Base-by-base conservation (phyloP, 2,113 vertebrate genomes). In the Thunnus thynnus region DNA sequence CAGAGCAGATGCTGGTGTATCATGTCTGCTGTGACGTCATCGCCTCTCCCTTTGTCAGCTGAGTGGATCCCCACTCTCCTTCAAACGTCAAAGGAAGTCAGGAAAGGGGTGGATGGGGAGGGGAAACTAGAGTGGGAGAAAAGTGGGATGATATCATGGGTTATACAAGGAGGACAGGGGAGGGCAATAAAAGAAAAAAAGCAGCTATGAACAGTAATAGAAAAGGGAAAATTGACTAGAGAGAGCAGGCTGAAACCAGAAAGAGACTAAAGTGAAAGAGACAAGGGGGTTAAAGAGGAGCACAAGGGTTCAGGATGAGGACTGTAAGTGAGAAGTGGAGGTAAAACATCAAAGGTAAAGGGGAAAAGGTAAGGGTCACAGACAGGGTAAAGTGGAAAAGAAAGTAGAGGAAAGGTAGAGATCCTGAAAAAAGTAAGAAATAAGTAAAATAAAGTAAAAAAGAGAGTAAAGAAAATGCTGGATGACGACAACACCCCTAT, bases 1-100 rank as follows among this genome's bases (percentile, higher is more conserved):
- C 89, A 86, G 78, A 92, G 91, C 93, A 94, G 92, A 93, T 92
- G 93, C 91, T 92, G 91, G 90, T 93, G 91, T 91, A 91, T 93
- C 90, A 88, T 83, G 89, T 93, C 85, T 91, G 87, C 79, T 84
- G 76, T 93, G 92, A 93, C 76, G 90, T 93, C 90, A 87, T 60
- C 72, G 62, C 74, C 84, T 90, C 87, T 91, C 87, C 74, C 79
- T 90, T 88, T 92, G 90, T 93, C 93, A 92, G 88, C 88, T 91
- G 90, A 92, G 89, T 89, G 89, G 90, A 91, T 91, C 85, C 88
- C 91, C 81, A 84, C 88, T 89, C 87, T 90, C 82, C 76, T 77
- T 80, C 88, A 90, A 84, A 93, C 78, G 84, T 81, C 85, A 91
- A 92, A 90, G 80, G 77, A 82, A 90, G 83, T 86, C 68, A 60